A percentile compares a stretch with the other conserved stretches of the same genome.
Evolutionary conservation across 2,888 invertebrate genomes (phyloP).

Genomic region (Pyrrhosoma nymphula): DNA sequence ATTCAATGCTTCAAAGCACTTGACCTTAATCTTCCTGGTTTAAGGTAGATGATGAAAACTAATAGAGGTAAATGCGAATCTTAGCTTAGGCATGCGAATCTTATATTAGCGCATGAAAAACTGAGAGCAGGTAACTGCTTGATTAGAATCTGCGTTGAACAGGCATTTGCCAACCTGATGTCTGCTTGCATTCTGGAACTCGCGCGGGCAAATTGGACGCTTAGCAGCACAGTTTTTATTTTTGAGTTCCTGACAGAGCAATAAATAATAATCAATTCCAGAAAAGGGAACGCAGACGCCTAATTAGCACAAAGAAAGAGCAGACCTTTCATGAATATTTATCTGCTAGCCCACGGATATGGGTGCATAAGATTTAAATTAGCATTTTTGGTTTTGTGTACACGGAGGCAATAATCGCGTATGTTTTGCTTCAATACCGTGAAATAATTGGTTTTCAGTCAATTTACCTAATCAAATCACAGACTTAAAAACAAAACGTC

Average conservation of each 20-base stretch:
- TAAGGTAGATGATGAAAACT: no score
- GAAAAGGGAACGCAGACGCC: neutral
- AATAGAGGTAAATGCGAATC: no score
- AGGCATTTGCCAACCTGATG: neutral
- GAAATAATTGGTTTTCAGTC: conserved; percentile 3
- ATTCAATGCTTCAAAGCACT: no score
- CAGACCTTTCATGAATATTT: neutral
- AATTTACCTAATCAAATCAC: neutral
- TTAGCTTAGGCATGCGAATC: no score
- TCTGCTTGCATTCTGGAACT: neutral
- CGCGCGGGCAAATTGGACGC: neutral
- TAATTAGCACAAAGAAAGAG: neutral
- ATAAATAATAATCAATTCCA: neutral
- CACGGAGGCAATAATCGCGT: neutral
- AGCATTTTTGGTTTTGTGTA: neutral
- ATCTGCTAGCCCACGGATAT: neutral
- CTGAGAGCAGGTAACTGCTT: no score
- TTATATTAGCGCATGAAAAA: no score
- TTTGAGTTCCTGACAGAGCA: neutral
- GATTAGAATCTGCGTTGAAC: neutral
- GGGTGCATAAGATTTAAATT: neutral
- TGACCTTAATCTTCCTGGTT: no score
- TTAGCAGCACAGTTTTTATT: neutral
- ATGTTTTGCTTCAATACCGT: neutral
- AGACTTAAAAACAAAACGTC: neutral